Evolutionary conservation across 2,113 vertebrate genomes (phyloP), one percentile per base, ranked within the genome.

Genomic region (Alaudala cheleensis): DNA sequence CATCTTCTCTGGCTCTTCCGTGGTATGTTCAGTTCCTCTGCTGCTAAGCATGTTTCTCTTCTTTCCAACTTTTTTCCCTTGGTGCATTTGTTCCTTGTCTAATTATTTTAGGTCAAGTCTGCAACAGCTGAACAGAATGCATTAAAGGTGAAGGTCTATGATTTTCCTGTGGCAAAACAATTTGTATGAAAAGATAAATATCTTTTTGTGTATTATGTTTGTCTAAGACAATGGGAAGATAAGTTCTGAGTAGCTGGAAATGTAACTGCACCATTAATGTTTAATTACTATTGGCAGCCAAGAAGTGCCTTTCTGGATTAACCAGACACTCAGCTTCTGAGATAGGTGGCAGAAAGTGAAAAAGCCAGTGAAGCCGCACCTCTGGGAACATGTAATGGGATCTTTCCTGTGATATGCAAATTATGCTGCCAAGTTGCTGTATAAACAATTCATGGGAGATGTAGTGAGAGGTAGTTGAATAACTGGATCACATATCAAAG

Each of bases 331-430:
- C 64, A 80, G 72, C 90, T 96, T 47, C 26, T 15, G 93, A 91
- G 81, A 81, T 96, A 89, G 90, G 92, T 96, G 95, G 87, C 81
- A 88, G 58, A 73, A 93, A 92, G 74, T 83, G 66, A 94, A 95
- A 92, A 95, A 90, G 82, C 73, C 92, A 34, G 34, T 91, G 89
- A 92, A 97, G 93, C 69, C 42, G 3, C 72, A 88, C 88, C 74
- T 71, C 65, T 65, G 93, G 93, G 88, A 87, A n/a, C 88, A 29
- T 78, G 78, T 84, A 93, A 93, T 92, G 78, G 86, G 88, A 95
- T 77, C 94, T 88, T 76, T 87, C 90, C 91, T 96, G 45, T 89
- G 86, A 92, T 92, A 90, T 95, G 89, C 88, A 96, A 73, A 86
- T 93, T 54, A 39, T 40, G 64, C 94, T 79, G 92, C 83, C 90